Conservation (phyloP, 2,888 invertebrate genomes). For the Pecten maximus region DNA sequence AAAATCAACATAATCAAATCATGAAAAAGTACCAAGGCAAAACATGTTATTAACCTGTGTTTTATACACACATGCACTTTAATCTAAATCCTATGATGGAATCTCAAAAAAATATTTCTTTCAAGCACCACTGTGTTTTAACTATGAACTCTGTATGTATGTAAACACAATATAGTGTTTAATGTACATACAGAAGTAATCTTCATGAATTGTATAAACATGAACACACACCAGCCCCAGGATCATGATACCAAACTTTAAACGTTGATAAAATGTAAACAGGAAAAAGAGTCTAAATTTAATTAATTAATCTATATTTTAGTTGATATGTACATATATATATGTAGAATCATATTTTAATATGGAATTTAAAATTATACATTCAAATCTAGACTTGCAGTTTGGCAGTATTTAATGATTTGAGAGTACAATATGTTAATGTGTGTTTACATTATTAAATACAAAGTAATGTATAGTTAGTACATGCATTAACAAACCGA, state of each 20-base stretch:
- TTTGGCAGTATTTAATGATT: too few species aligned
- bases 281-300: too few species aligned
- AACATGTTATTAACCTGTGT: neutral
- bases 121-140: neutral
- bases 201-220: neutral
- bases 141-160: neutral
- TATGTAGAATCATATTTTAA: too few species aligned
- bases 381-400: too few species aligned
- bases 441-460: too few species aligned
- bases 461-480: too few species aligned
- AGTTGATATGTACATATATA: too few species aligned
- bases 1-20: neutral
- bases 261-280: too few species aligned
- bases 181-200: neutral
- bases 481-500: too few species aligned
- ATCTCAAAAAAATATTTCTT: slow-evolving; percentile 10
- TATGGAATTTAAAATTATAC: too few species aligned
- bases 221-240: neutral
- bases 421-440: too few species aligned
- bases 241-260: neutral
- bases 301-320: too few species aligned
- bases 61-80: neutral
- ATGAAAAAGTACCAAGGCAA: neutral
- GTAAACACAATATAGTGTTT: neutral
- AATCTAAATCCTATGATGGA: neutral